Base-by-base conservation (phyloP, 2,888 invertebrate species). In the Epistrophe eligans region DNA sequence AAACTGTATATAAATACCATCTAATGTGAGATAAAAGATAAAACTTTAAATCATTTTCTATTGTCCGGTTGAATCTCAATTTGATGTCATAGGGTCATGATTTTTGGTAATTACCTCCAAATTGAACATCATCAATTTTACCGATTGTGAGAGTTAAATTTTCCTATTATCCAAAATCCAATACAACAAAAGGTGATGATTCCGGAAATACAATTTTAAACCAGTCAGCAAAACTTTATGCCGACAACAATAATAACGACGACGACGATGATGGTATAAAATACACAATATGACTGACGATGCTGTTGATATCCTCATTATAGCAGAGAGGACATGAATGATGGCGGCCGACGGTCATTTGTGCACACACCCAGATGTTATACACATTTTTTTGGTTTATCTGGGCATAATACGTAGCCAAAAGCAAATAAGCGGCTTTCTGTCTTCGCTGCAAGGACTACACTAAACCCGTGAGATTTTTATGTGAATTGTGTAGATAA, bases 291-390 rank as follows among this genome's bases (percentile, higher is more conserved):
- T 60, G 57, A 67, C 81, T 48, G 57, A 62, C 48, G 73, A 52
- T 58, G 48, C 71, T 81, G 81, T 58, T 81, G 82, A 85, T 85
- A 87, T 87, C 72, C 79, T 83, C 83, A 87, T 87, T 83, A 67
- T 67, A n/a, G 15, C 15, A 28, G 9, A 79, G 9, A 79, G 87
- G 74, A 76, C 66, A 58, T 87, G 79, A 87, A 77, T 82, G 82
- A 85, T 85, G 77, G 66, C 58, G 48, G 17, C 79, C 60, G 57
- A 43, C 66, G 81, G 77, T 70, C 82, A 85, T 85, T 85, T 74
- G 55, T 73, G 58, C 19, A 24, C 9, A 57, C 32, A 84, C 62
- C 19, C 71, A 72, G 35, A 70, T 70, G 52, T 40, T 70, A 40
- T 19, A 17, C 9, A 71, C 57, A 76, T 64, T 62, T 62, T 58